Conservation (phyloP, 2,797 vertebrate genomes). For the Euphonia xanthogaster region DNA sequence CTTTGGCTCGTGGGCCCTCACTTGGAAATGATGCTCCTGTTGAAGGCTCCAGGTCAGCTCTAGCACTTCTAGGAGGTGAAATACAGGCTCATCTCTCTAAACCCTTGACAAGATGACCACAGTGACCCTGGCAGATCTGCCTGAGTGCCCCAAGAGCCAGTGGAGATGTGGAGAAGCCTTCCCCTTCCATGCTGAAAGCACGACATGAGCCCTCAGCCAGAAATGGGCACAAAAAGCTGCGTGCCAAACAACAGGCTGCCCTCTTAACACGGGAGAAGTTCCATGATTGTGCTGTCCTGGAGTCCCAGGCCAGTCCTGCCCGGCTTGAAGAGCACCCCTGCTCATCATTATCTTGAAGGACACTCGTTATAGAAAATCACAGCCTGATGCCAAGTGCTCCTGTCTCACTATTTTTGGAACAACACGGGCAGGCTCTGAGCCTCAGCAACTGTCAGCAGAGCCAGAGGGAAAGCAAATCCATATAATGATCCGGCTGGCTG, state of each 20-base stretch:
- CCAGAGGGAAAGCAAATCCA: constrained; percentile 26
- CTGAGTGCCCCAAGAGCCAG: background rate
- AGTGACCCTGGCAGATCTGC: background rate
- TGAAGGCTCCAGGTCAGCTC: background rate
- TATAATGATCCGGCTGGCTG: constrained; percentile 17
- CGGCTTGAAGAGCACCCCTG: background rate
- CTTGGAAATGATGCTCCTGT: background rate
- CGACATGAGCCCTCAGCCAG: background rate
- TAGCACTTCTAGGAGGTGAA: background rate
- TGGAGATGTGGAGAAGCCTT: background rate
- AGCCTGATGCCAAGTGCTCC: background rate
- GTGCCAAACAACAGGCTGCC: background rate
- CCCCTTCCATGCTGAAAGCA: background rate
- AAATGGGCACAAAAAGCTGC: background rate
- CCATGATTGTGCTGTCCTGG: background rate
- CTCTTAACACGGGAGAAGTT: background rate
- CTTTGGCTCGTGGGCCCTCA: background rate
- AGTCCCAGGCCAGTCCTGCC: background rate
- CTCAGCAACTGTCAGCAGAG: background rate
- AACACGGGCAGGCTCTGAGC: background rate
- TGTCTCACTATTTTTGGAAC: constrained; percentile 23
- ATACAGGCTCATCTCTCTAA: background rate
- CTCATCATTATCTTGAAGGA: background rate
- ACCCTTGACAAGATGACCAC: background rate
- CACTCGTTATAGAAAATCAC: background rate